These are phyloP conservation scores for Hemitrygon akajei DNA, from an alignment of 2,797 vertebrate genomes.

Conservation along the genomic window DNA sequence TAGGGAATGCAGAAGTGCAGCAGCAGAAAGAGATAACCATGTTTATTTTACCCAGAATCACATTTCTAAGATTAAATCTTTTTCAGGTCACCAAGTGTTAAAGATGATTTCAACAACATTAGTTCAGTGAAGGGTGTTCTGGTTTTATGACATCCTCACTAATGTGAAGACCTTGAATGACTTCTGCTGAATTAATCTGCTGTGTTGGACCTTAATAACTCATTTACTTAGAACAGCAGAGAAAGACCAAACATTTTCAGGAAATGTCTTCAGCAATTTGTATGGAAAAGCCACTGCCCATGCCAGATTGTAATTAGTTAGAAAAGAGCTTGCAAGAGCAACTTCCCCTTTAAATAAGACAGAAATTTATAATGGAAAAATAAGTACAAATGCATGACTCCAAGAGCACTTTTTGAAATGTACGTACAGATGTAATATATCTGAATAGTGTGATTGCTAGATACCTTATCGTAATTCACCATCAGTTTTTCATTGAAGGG, in stretches of 20 bases:
- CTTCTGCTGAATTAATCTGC: not conserved
- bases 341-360: not conserved
- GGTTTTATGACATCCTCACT: not conserved
- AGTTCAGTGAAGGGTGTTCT: not conserved
- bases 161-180: not conserved
- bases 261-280: not conserved
- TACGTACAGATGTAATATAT: not conserved
- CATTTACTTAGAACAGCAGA: not conserved
- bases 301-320: not conserved
- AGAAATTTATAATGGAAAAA: not conserved
- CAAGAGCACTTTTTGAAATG: not conserved
- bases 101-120: not conserved
- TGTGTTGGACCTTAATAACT: not conserved
- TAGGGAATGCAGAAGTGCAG: not conserved
- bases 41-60: not conserved
- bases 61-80: not conserved
- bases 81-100: not conserved
- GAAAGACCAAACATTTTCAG: not conserved
- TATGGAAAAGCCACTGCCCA: too few species aligned
- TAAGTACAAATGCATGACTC: not conserved
- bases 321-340: not conserved
- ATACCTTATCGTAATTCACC: not conserved
- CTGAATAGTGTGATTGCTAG: not conserved
- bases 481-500: too few species aligned
- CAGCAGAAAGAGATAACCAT: not conserved